These are phyloP conservation scores for Gymnodraco acuticeps DNA, from an alignment of 2,797 vertebrate species.

Conservation along the genomic window DNA sequence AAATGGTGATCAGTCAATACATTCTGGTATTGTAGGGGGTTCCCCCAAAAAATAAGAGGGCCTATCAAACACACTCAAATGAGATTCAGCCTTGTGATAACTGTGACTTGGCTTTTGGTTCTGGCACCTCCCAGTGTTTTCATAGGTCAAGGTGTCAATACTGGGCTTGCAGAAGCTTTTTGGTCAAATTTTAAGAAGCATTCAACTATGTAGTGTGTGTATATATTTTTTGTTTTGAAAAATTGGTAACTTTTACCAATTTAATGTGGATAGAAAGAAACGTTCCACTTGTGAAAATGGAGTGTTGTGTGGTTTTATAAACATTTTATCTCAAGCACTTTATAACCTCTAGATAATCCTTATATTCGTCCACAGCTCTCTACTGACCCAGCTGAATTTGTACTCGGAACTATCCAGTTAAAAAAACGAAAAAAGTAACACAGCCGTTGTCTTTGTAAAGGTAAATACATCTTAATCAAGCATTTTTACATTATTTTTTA, in stretches of 20 bases:
- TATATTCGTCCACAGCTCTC: constrained; percentile 78
- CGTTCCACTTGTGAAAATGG: constrained; percentile 74
- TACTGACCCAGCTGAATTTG: constrained; percentile 74
- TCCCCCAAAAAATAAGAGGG: constrained; percentile 11
- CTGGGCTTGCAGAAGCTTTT: constrained; percentile 58
- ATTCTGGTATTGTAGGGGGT: constrained; percentile 18
- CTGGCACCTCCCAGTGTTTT: constrained; percentile 62
- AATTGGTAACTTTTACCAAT: constrained; percentile 69
- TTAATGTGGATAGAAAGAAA: constrained; percentile 67
- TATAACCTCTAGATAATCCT: constrained; percentile 86
- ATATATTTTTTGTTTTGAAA: constrained; percentile 47
- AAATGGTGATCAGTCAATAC: constrained; percentile 4
- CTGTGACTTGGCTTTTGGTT: constrained; percentile 61
- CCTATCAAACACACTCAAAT: constrained; percentile 56
- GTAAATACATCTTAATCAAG: constrained; percentile 68
- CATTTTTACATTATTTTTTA: constrained; percentile 77
- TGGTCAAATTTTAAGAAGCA: constrained; percentile 52
- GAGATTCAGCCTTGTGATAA: constrained; percentile 68
- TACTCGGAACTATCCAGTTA: constrained; percentile 64
- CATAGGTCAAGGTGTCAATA: constrained; percentile 45
- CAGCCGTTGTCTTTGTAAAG: constrained; percentile 74
- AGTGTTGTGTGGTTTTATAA: constrained; percentile 84
- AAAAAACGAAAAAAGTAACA: constrained; percentile 9
- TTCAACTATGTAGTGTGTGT: constrained; percentile 57
- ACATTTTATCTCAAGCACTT: constrained; percentile 90